Evolutionary conservation across 2,888 invertebrate species (phyloP), one percentile per base, ranked within the genome.

Genomic region (Cerastis leucographa): DNA sequence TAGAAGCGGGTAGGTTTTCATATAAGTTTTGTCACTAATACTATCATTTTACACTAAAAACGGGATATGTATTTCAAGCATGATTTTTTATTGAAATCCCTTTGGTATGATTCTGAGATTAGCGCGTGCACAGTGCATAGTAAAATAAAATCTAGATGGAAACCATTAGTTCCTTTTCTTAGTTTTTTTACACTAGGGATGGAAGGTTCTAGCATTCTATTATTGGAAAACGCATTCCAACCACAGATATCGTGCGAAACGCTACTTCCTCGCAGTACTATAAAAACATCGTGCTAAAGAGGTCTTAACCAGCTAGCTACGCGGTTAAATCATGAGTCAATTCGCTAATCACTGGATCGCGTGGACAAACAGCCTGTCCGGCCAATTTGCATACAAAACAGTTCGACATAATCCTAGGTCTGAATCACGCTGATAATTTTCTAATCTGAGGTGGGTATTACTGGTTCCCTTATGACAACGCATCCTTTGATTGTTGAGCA

Each of bases 241-340:
- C 42, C 4, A n/a, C n/a, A 42, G 64, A 35, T 35, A 62, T 67
- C 67, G 67, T 82, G 76, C 35, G 2, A 76, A 82, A 56, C 22
- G 76, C 62, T 35, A 82, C 56, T 79, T 82, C 62, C 51, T 81
- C 35, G 3, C 5, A n/a, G 46, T 75, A 81, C 17, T 42, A 29
- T 25, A 56, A 76, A 68, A 56, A 68, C 0, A n/a, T 9, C 22
- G 17, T 40, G 51, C 12, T 44, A 51, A 78, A 66, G 29, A 44
- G 29, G 14, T 56, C 66, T 61, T 62, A 66, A 40, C 9, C 49
- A 64, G 19, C 35, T 25, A 19, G 56, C 35, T 35, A 40, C 35
- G 49, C n/a, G 56, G n/a, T 49, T 59, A 51, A 76, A 76, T 68
- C 59, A 81, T 81, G 84, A 81, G 25, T 84, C 84, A 79, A 69